Evolutionary conservation across 1,140 invertebrate species (phyloP).

Genomic region (Heliothis virescens): DNA sequence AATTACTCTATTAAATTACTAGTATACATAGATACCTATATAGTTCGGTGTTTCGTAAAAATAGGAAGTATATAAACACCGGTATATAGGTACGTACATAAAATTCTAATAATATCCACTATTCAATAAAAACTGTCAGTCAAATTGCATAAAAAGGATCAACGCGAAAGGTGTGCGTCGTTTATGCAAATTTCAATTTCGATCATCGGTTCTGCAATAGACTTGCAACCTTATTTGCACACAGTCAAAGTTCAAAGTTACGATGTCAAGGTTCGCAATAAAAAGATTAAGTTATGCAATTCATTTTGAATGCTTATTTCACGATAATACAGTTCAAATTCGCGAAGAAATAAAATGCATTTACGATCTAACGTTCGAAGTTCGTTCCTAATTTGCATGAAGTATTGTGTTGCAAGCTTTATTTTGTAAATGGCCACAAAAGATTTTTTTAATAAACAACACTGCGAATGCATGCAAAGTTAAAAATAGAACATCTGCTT

Average conservation of each 20-base stretch:
- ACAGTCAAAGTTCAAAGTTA: not conserved
- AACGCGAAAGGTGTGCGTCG: constrained; percentile 80
- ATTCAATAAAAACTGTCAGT: constrained; percentile 82
- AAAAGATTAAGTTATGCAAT: constrained; percentile 38
- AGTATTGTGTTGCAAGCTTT: constrained; percentile 81
- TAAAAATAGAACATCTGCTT: constrained; percentile 82
- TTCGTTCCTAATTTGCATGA: constrained; percentile 83
- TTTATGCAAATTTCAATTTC: constrained; percentile 81
- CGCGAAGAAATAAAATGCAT: constrained; percentile 53
- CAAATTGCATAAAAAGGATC: constrained; percentile 83
- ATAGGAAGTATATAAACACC: constrained; percentile 61
- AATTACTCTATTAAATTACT: not conserved
- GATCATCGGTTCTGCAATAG: not conserved
- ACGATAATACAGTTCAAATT: constrained; percentile 62
- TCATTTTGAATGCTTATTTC: constrained; percentile 58
- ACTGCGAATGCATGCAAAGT: constrained; percentile 75
- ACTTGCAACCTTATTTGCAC: constrained; percentile 19
- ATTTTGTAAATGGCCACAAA: constrained; percentile 84
- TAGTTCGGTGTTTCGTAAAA: not conserved
- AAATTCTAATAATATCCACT: constrained; percentile 45
- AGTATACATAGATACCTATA: no score
- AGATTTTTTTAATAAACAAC: constrained; percentile 84
- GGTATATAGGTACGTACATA: constrained; percentile 35
- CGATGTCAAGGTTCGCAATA: not conserved
- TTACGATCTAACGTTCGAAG: constrained; percentile 57